Base-by-base conservation (phyloP, 2,113 vertebrate species). In the Xenopus laevis region DNA sequence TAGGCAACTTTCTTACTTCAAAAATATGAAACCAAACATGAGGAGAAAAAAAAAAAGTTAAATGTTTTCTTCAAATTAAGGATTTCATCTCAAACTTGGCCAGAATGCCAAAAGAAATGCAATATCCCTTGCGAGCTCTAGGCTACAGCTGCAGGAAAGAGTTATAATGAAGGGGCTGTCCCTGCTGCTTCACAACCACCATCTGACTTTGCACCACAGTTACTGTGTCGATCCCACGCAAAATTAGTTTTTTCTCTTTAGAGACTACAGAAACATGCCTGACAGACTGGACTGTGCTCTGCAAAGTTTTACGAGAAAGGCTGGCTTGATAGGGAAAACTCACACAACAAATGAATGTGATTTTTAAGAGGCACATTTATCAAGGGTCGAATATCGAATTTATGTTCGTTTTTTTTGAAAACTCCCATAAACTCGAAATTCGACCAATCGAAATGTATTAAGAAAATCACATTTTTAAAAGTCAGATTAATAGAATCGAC, bases 41-140 rank as follows among this genome's bases (percentile, higher is more conserved):
- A 20, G 46, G 17, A 10, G 46, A 27, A 27, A 27, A 20, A 16
- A 18, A 27, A 13, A 65, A 18, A 69, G 79, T 60, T 13, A 2
- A 63, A 20, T 59, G 78, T 79, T 83, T 79, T 80, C 53, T 82
- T 86, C 78, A 87, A 86, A 87, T 89, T 88, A 87, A 88, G 85
- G 85, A 88, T 87, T 91, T 91, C 91, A 89, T 91, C 85, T 85
- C 68, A 68, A 83, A 87, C 88, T 91, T 91, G 89, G 91, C 89
- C 85, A 76, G 84, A 80, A 86, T 88, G 89, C 86, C 80, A 85
- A 79, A 87, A 87, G 88, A 89, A 91, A 91, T 47, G 64, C 46
- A 88, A 91, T 90, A 90, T 82, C 86, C 87, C 85, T 86, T 81
- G 82, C 71, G 85, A 81, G 89, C 15, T 74, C 68, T 58, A 79